phyloP scores from a whole-genome alignment of 2,113 vertebrate species.

The Eidolon helvum region DNA sequence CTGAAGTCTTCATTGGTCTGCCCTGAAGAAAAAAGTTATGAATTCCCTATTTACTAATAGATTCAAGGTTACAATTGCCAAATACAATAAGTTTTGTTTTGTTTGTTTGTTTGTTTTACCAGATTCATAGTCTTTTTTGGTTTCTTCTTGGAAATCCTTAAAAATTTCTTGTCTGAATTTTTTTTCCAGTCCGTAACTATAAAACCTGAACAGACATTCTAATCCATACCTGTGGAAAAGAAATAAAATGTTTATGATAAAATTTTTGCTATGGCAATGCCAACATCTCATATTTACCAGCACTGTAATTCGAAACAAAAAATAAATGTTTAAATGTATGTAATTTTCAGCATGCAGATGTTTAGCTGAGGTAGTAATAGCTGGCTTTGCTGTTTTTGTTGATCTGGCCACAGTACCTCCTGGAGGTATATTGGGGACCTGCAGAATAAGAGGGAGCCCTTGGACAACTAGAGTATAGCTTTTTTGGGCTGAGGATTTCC shows the following conservation, averaged over 20 bases:
- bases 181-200: conserved; percentile 97
- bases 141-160: conserved; percentile 97
- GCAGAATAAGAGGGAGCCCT: background rate
- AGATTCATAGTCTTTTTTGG: conserved; percentile 94
- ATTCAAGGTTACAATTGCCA: background rate
- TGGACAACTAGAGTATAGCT: background rate
- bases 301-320: background rate
- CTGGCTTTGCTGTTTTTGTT: background rate
- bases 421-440: background rate
- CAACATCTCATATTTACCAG: background rate
- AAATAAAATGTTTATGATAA: conserved; percentile 47
- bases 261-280: background rate
- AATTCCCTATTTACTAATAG: background rate
- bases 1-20: background rate
- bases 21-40: background rate
- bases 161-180: conserved; percentile 96
- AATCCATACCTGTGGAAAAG: conserved; percentile 90
- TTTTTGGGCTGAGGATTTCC: background rate
- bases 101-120: conserved; percentile 83
- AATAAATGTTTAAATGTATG: background rate
- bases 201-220: conserved; percentile 98
- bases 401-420: background rate
- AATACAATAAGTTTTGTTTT: conserved; percentile 57
- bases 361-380: background rate
- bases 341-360: background rate